Evolutionary conservation across 2,113 vertebrate genomes (phyloP), one percentile per base, ranked within the genome.

Genomic region (Apaloderma vittatum): DNA sequence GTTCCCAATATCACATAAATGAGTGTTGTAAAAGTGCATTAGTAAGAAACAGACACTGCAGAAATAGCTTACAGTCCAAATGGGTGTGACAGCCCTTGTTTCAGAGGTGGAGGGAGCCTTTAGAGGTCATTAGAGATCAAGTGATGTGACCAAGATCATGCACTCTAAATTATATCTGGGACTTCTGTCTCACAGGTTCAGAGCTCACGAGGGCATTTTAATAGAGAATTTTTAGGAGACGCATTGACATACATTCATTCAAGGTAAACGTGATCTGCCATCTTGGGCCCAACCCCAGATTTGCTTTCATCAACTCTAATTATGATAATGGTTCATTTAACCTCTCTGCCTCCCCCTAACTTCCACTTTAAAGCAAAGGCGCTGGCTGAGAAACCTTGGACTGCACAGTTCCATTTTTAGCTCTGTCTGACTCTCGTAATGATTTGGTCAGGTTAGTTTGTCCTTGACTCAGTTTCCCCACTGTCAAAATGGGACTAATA

Each of bases 391-490:
- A 97, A 97, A 94, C 95, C 97, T 96, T 94, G 95, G 92, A 89
- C 70, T 76, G 83, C 70, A 68, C 80, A 73, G 71, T 96, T 97
- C 94, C 95, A 96, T 96, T 96, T 95, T 96, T 97, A 97, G 95
- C 94, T 94, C 86, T 77, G 54, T 91, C 93, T 96, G 91, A 97
- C 83, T 97, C 80, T 65, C 81, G 91, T 88, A 94, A 96, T 94
- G 89, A 96, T 93, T 87, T 95, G 86, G 73, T 90, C 88, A 95
- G 91, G 94, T 95, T 92, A 93, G 88, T 94, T 97, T 95, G 91
- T 94, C 94, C 94, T 94, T 96, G 94, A 96, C 97, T 97, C 96
- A 96, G 97, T 97, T 97, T 97, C 96, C 96, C 97, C 49, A 87
- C 70, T 93, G 86, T 90, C 94, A 94, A 94, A 95, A 86, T 40